Base-by-base conservation (phyloP, 2,113 vertebrate genomes). In the Microcebus tavaratra region DNA sequence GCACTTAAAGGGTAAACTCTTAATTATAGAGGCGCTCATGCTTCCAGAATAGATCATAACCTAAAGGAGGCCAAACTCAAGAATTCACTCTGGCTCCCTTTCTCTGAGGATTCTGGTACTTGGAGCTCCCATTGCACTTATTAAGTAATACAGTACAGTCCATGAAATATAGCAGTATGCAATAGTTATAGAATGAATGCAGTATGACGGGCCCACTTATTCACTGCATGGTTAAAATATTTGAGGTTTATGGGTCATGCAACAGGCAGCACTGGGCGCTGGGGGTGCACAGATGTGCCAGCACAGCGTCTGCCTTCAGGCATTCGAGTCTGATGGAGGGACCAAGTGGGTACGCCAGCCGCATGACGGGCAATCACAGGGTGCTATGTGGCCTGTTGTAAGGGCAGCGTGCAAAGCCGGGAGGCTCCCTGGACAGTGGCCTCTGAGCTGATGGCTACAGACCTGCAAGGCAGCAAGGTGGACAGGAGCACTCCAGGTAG, bases 381-480 rank as follows among this genome's bases (percentile, higher is more conserved):
- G 6, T 3, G 8, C 68, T 20, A 3, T 13, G 36, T 25, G 20
- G n/a, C 67, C 50, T 12, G 14, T 31, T 27, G 55, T 39, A 57
- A 79, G 76, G 20, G n/a, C 36, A 10, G 21, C 70, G 20, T 1
- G 3, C 79, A 73, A 42, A 68, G 63, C 23, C 8, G n/a, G 15
- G 18, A 68, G 72, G 81, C 25, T 50, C 72, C 86, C 50, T 73
- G 17, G 34, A 53, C 45, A 59, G 80, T 36, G 45, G 20, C 45
- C 15, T 53, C 31, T 61, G n/a, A 53, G 25, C 31, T 45, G 63
- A 50, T 12, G 21, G 5, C 45, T 57, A 3, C 0, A 0, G 45
- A 55, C 36, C 29, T 89, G 11, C 20, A 21, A 36, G 86, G 39
- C 15, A 86, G 50, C 78, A 23, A 11, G 27, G 9, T 63, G n/a